A percentile compares a stretch with the other conserved stretches of the same genome.
Conservation (phyloP, 2,888 invertebrate species). For the Leptura quadrifasciata region DNA sequence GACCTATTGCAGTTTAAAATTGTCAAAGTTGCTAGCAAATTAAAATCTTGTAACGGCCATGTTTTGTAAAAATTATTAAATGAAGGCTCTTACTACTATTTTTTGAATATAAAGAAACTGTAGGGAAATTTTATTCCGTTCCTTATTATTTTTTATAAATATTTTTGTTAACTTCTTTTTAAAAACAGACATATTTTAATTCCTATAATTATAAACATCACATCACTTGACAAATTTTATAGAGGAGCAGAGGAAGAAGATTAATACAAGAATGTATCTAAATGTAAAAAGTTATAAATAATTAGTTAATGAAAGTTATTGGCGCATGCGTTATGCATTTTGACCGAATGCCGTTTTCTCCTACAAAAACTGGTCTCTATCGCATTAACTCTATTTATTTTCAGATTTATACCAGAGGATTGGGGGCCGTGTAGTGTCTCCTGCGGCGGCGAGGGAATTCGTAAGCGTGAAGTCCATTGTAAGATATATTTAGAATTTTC, state of each 20-base stretch:
- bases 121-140: too few species aligned
- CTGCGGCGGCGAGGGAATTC: slow-evolving; percentile 90
- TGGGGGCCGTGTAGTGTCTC: slow-evolving; percentile 92
- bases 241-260: background rate
- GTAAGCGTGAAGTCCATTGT: slow-evolving; percentile 93
- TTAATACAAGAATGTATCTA: background rate
- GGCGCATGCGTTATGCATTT: slow-evolving; percentile 46
- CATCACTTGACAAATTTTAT: too few species aligned
- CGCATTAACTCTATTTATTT: slow-evolving; percentile 55
- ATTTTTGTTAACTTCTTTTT: too few species aligned
- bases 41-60: too few species aligned
- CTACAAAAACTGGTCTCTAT: background rate
- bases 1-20: too few species aligned
- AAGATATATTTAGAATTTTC: slow-evolving; percentile 96
- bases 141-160: too few species aligned
- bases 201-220: too few species aligned
- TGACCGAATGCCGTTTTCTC: slow-evolving; percentile 5
- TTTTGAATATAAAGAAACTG: too few species aligned
- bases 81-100: too few species aligned
- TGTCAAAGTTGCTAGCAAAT: too few species aligned
- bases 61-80: too few species aligned
- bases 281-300: background rate
- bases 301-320: slow-evolving; percentile 3
- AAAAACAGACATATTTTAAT: too few species aligned
- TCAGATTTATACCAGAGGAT: slow-evolving; percentile 92